Conservation (phyloP, 2,888 invertebrate genomes). For the Rotaria macrura region DNA sequence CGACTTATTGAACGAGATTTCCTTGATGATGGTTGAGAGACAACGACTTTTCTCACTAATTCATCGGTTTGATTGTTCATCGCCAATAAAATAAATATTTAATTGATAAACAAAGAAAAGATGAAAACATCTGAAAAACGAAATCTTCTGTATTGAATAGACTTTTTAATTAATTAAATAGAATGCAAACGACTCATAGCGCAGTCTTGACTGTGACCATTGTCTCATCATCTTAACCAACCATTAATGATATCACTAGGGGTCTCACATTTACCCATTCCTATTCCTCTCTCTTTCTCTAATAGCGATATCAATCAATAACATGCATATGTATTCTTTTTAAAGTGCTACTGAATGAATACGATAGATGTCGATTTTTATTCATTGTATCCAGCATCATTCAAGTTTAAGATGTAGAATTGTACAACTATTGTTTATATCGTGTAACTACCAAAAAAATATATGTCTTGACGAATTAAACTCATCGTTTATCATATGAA, state of each 20-base stretch:
- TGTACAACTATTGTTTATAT: no score
- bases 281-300: background rate
- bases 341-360: background rate
- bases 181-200: background rate
- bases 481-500: no score
- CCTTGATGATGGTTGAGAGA: background rate
- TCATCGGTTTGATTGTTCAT: background rate
- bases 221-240: background rate
- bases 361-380: background rate
- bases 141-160: background rate
- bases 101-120: background rate
- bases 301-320: background rate
- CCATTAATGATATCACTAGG: background rate
- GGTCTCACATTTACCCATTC: background rate
- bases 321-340: no score
- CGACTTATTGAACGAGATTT: slow-evolving; percentile 8
- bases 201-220: background rate
- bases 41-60: background rate
- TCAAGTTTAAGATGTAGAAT: no score
- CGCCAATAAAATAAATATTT: background rate
- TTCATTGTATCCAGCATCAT: no score
- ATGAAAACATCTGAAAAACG: background rate
- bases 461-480: no score
- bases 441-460: no score
- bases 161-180: background rate